Evolutionary conservation across 2,797 vertebrate species (phyloP).

Genomic region (Sebastes diaconus): DNA sequence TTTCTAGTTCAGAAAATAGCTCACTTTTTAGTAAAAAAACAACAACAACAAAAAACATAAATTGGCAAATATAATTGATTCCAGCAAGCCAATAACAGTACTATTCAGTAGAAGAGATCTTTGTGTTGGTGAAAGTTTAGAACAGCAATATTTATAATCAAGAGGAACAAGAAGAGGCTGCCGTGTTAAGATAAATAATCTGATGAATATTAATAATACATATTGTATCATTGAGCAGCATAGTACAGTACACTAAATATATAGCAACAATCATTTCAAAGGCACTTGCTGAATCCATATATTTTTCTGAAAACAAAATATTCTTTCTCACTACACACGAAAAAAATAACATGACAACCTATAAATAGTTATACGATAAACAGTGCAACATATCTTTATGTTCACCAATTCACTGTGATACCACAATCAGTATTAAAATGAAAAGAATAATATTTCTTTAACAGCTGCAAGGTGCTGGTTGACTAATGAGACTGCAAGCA

Average conservation of each 20-base stretch:
- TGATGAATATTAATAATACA: constrained; percentile 15
- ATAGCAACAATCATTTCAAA: constrained; percentile 45
- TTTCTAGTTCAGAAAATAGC: constrained; percentile 13
- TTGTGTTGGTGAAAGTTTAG: constrained; percentile 5
- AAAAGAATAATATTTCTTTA: constrained; percentile 5
- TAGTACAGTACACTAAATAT: constrained; percentile 7
- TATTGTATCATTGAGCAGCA: constrained; percentile 39
- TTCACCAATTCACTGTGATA: not conserved
- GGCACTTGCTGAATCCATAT: constrained; percentile 66
- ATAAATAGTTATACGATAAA: constrained; percentile 22
- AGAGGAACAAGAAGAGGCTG: not conserved
- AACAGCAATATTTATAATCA: not conserved
- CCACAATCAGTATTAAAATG: not conserved
- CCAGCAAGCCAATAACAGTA: constrained; percentile 18
- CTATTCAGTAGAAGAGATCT: not conserved
- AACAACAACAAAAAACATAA: not conserved
- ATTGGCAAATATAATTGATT: constrained; percentile 1
- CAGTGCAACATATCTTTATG: constrained; percentile 19
- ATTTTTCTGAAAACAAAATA: not conserved
- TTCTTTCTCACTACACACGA: not conserved
- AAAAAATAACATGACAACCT: not conserved
- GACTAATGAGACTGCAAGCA: not conserved
- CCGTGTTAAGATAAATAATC: constrained; percentile 5
- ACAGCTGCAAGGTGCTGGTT: not conserved
- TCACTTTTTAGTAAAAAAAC: not conserved